A percentile compares a stretch with the other conserved stretches of the same genome.
These are phyloP conservation scores for Achatina immaculata DNA, from an alignment of 1,140 invertebrate species.

Conservation along the genomic window DNA sequence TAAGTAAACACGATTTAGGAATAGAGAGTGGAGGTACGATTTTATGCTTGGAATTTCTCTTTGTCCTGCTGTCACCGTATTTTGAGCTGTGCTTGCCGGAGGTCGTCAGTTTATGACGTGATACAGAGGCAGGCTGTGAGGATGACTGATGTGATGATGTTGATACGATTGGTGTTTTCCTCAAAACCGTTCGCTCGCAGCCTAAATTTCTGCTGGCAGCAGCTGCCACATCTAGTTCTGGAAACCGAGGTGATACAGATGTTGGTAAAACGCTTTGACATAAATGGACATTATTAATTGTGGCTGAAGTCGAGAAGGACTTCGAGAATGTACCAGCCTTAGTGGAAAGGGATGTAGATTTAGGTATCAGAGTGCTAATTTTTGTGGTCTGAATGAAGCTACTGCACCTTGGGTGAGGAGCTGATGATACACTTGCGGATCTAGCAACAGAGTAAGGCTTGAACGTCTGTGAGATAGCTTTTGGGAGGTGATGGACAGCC, in stretches of 20 bases:
- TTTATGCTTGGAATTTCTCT: not conserved
- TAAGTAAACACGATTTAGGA: constrained; percentile 11
- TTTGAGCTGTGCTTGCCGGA: not conserved
- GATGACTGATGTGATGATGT: not conserved
- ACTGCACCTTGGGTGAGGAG: not conserved
- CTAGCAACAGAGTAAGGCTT: not conserved
- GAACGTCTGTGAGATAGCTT: not conserved
- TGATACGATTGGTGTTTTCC: not conserved
- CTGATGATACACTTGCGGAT: not conserved
- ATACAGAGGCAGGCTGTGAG: not conserved
- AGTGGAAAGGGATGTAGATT: not conserved
- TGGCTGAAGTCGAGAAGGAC: not conserved
- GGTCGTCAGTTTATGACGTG: not conserved
- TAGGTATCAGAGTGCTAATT: constrained; percentile 28
- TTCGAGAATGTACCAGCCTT: not conserved
- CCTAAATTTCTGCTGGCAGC: not conserved
- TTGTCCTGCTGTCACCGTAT: not conserved
- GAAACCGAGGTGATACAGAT: not conserved
- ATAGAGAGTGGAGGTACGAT: constrained; percentile 6
- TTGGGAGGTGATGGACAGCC: not conserved
- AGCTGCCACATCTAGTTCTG: not conserved
- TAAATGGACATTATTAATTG: not conserved
- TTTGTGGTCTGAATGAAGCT: constrained; percentile 29
- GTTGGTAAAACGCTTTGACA: not conserved
- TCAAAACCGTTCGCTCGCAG: not conserved